A percentile compares a stretch with the other conserved stretches of the same genome.
These are phyloP conservation scores for Conus canariensis DNA, from an alignment of 2,888 invertebrate species.

Conservation along the genomic window DNA sequence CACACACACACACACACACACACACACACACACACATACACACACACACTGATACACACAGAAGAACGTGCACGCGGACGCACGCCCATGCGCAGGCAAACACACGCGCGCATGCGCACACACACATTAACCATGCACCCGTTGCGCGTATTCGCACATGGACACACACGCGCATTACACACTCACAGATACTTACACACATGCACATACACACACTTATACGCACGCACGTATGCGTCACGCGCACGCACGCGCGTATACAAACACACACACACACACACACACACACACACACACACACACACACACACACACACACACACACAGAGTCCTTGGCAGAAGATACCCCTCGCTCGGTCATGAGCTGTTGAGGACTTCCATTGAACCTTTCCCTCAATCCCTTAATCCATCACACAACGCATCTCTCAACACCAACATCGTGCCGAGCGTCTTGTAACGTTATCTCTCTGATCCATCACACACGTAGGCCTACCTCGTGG, in stretches of 20 bases:
- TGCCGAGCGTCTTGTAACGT: too few species aligned
- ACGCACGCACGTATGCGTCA: not conserved
- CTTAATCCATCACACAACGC: too few species aligned
- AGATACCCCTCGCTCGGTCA: too few species aligned
- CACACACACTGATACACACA: not conserved
- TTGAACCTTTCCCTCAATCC: too few species aligned
- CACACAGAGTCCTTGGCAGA: not conserved
- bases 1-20: slow-evolving; percentile 13
- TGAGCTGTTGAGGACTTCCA: too few species aligned
- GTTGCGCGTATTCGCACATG: too few species aligned
- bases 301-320: not conserved
- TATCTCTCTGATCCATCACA: too few species aligned
- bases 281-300: not conserved
- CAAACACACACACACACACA: not conserved
- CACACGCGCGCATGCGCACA: not conserved
- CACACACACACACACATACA: not conserved
- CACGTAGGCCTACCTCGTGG: not conserved
- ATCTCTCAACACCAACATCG: too few species aligned
- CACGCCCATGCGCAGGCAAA: not conserved
- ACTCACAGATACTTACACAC: not conserved
- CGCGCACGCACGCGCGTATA: not conserved
- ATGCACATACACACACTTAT: not conserved
- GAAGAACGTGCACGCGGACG: not conserved
- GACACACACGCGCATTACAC: too few species aligned
- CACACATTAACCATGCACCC: not conserved